Evolutionary conservation across 2,113 vertebrate genomes (phyloP).

Genomic region (Callospermophilus lateralis): DNA sequence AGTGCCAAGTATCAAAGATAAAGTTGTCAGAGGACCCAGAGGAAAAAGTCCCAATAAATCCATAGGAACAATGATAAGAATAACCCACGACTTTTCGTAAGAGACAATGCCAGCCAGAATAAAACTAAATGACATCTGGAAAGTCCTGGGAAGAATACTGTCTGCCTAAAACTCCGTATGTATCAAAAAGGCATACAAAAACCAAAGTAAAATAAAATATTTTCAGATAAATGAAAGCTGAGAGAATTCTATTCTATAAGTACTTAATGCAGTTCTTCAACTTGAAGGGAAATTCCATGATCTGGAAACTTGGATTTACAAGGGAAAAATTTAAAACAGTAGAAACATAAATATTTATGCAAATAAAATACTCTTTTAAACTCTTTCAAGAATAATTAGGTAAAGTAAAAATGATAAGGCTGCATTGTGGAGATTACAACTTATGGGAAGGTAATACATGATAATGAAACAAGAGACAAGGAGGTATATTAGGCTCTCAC

Average conservation of each 20-base stretch:
- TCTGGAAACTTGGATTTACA: background rate
- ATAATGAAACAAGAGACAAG: background rate
- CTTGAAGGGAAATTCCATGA: background rate
- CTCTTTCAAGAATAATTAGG: background rate
- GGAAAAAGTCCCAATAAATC: background rate
- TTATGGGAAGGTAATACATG: background rate
- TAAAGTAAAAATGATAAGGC: background rate
- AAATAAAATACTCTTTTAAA: background rate
- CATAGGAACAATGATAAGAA: background rate
- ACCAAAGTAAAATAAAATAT: background rate
- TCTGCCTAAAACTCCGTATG: background rate
- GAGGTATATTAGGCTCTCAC: background rate
- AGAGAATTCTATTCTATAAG: background rate
- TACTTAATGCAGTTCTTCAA: background rate
- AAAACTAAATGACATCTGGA: background rate
- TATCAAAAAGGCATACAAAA: background rate
- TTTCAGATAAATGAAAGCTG: background rate
- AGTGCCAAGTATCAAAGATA: too few species aligned
- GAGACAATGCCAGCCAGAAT: background rate
- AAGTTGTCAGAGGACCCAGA: background rate
- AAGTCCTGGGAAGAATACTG: background rate
- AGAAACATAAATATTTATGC: background rate
- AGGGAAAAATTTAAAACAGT: background rate
- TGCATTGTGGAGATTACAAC: background rate
- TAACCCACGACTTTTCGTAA: background rate